Percentiles rank a stretch among this genome's conserved stretches.
phyloP scores from a whole-genome alignment of 35 echinoderm and acorn worm genomes.

The Strongylocentrotus purpuratus region DNA sequence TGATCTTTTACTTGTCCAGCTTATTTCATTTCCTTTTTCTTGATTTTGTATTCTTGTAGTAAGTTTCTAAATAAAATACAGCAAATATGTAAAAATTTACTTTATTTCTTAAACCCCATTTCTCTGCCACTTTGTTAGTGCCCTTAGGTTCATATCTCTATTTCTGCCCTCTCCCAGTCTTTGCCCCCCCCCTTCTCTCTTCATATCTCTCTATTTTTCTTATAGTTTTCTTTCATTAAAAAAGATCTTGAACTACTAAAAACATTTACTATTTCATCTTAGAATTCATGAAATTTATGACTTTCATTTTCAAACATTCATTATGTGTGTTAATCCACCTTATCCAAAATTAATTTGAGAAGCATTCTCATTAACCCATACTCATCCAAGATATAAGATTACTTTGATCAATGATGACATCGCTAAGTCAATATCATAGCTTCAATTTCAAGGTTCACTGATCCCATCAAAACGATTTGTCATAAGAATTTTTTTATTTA shows the following conservation, averaged over 20 bases:
- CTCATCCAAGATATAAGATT: not conserved
- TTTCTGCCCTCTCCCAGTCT: not conserved
- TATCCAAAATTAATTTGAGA: too few species aligned
- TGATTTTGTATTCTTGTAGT: not conserved
- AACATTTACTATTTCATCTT: not conserved
- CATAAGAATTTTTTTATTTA: not conserved
- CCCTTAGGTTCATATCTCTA: too few species aligned
- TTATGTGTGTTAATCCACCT: not conserved
- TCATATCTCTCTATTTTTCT: not conserved
- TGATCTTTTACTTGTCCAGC: not conserved
- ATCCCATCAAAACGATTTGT: not conserved
- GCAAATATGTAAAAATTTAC: not conserved
- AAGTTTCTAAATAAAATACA: not conserved
- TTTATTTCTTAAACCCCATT: not conserved
- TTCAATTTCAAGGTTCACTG: not conserved
- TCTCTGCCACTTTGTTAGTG: too few species aligned
- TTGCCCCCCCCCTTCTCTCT: not conserved
- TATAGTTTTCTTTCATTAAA: not conserved
- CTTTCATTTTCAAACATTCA: not conserved
- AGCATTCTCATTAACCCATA: not conserved
- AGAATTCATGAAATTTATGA: not conserved
- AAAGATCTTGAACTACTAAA: not conserved
- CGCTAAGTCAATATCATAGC: not conserved
- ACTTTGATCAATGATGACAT: not conserved
- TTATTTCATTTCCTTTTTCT: not conserved